Percentiles rank a stretch among this genome's conserved stretches.
Evolutionary conservation across 2,888 invertebrate species (phyloP).

Genomic region (Alcis repandata): DNA sequence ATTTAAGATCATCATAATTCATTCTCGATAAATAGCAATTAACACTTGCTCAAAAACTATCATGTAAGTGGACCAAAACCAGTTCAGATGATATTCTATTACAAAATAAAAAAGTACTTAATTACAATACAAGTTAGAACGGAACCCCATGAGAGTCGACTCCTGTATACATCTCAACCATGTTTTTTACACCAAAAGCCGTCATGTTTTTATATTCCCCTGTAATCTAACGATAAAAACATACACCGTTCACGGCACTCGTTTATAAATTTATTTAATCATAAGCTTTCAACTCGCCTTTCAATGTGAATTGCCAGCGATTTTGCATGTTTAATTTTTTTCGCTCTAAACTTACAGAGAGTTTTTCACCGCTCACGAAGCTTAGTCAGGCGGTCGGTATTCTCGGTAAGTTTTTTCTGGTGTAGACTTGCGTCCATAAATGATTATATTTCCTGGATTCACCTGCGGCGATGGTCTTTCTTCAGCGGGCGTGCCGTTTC

Average conservation of each 20-base stretch:
- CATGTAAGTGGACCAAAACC: slow-evolving; percentile 13
- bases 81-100: slow-evolving; percentile 22
- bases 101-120: slow-evolving; percentile 29
- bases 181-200: slow-evolving; percentile 61
- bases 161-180: slow-evolving; percentile 50
- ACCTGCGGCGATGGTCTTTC: slow-evolving; percentile 57
- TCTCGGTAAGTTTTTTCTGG: slow-evolving; percentile 47
- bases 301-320: slow-evolving; percentile 69
- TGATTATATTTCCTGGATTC: slow-evolving; percentile 57
- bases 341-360: slow-evolving; percentile 62
- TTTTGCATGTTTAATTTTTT: slow-evolving; percentile 71
- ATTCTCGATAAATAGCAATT: slow-evolving; percentile 14
- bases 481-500: slow-evolving; percentile 47
- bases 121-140: slow-evolving; percentile 54
- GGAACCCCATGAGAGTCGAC: slow-evolving; percentile 54
- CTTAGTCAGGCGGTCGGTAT: slow-evolving; percentile 36
- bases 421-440: slow-evolving; percentile 58
- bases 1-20: slow-evolving; percentile 14
- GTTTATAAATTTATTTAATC: slow-evolving; percentile 71
- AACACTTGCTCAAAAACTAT: slow-evolving; percentile 37
- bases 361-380: slow-evolving; percentile 60
- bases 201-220: slow-evolving; percentile 63
- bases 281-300: slow-evolving; percentile 76
- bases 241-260: slow-evolving; percentile 64
- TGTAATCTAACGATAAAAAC: slow-evolving; percentile 64